phyloP scores from a whole-genome alignment of 2,888 invertebrate species.

The Ganaspis brasiliensis region DNA sequence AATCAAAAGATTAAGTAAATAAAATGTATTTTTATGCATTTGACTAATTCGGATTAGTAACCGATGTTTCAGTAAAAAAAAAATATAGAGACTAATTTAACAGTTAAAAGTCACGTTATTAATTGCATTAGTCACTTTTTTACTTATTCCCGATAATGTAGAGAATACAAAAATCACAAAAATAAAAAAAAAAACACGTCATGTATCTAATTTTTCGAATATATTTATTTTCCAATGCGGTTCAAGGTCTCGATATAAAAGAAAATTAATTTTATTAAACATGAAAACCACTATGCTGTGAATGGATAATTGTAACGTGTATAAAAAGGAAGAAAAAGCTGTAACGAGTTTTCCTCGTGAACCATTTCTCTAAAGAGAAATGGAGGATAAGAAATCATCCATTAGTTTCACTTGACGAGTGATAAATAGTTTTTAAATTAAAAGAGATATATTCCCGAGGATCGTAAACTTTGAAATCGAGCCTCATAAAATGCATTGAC shows the following conservation, averaged over 20 bases:
- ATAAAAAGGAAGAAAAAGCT: slow-evolving; percentile 18
- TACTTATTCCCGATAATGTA: too few relatives aligned
- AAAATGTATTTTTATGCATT: too few relatives aligned
- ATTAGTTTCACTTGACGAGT: slow-evolving; percentile 39
- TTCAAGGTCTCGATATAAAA: background rate
- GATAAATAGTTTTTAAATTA: slow-evolving; percentile 35
- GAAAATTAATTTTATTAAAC: background rate
- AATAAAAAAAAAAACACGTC: too few relatives aligned
- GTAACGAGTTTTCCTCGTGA: slow-evolving; percentile 16
- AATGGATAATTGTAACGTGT: slow-evolving; percentile 15
- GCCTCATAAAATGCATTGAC: background rate
- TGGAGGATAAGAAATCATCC: slow-evolving; percentile 31
- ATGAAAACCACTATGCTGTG: background rate
- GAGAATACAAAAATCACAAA: too few relatives aligned
- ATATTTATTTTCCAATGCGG: too few relatives aligned
- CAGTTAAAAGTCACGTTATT: too few relatives aligned
- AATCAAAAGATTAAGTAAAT: too few relatives aligned
- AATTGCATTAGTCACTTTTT: too few relatives aligned
- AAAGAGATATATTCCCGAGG: slow-evolving; percentile 16
- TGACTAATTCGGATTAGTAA: too few relatives aligned
- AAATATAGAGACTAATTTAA: too few relatives aligned
- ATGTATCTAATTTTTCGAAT: too few relatives aligned
- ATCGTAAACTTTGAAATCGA: slow-evolving; percentile 1
- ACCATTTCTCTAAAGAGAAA: slow-evolving; percentile 43
- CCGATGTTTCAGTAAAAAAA: too few relatives aligned